Conservation (phyloP, 2,797 vertebrate genomes). For the Cetoscarus ocellatus region DNA sequence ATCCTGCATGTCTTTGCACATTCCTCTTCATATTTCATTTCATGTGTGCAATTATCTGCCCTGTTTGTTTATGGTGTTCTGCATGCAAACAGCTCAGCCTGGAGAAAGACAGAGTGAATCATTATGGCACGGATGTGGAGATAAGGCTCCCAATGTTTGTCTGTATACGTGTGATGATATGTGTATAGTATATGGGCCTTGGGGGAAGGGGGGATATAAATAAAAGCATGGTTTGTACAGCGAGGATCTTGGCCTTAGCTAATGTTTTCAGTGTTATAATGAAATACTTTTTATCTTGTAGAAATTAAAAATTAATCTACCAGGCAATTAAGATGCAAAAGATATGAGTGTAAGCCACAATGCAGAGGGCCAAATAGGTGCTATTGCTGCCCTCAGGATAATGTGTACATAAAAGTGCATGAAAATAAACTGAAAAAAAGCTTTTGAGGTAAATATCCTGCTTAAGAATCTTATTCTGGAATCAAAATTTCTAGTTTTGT, state of each 20-base stretch:
- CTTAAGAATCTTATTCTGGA: too few relatives aligned
- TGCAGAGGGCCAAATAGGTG: not conserved
- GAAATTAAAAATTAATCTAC: not conserved
- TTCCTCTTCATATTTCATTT: conserved; percentile 47
- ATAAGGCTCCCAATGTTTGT: conserved; percentile 38
- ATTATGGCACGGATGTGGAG: conserved; percentile 47
- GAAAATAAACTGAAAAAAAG: too few relatives aligned
- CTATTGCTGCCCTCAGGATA: too few relatives aligned
- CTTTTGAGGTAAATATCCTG: too few relatives aligned
- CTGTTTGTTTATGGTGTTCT: conserved; percentile 65
- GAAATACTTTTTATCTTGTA: conserved; percentile 3
- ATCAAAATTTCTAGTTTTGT: too few relatives aligned
- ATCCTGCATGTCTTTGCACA: conserved; percentile 32
- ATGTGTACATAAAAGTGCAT: too few relatives aligned
- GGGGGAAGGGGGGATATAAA: conserved; percentile 22
- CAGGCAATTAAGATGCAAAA: conserved; percentile 13
- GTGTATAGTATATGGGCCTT: not conserved
- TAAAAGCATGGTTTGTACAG: not conserved
- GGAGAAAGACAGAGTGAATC: conserved; percentile 46
- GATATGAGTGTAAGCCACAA: not conserved
- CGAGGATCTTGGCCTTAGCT: conserved; percentile 11
- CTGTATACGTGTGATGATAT: conserved; percentile 27
- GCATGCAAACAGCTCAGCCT: conserved; percentile 51
- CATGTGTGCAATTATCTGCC: conserved; percentile 51
- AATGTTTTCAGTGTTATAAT: conserved; percentile 4